These are phyloP conservation scores for Rhimphoctona megacephalus DNA, from an alignment of 2,888 invertebrate species.

Conservation along the genomic window DNA sequence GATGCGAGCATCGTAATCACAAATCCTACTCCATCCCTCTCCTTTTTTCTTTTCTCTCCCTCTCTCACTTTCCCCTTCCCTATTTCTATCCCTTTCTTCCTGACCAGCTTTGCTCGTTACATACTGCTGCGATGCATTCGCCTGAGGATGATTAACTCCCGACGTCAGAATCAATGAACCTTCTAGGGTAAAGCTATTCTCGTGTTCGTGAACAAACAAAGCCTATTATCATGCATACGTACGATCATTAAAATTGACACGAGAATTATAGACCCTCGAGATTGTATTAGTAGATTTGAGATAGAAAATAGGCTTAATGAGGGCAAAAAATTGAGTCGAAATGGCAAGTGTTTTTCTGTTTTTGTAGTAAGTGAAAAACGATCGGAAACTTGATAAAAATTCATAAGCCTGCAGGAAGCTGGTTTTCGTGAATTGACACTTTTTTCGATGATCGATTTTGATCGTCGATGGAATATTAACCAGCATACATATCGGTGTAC, in stretches of 20 bases:
- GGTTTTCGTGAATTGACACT: neutral
- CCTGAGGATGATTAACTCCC: conserved; percentile 60
- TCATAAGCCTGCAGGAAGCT: neutral
- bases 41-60: neutral
- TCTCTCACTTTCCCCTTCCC: conserved; percentile 4
- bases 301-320: neutral
- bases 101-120: conserved; percentile 27
- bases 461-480: neutral
- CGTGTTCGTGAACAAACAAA: conserved; percentile 12
- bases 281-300: neutral
- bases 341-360: too few species aligned
- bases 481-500: too few species aligned
- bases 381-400: too few species aligned
- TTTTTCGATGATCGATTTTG: conserved; percentile 2
- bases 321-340: too few species aligned
- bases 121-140: conserved; percentile 3
- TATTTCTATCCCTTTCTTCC: conserved; percentile 9
- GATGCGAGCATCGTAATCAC: conserved; percentile 59
- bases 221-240: neutral
- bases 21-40: conserved; percentile 33
- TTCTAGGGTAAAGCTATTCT: neutral
- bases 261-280: conserved; percentile 3
- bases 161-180: conserved; percentile 58
- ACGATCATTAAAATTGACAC: conserved; percentile 27
- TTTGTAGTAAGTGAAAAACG: too few species aligned